Percentiles rank a stretch among this genome's conserved stretches.
Conservation (phyloP, 1,140 invertebrate genomes). For the Temnothorax longispinosus region DNA sequence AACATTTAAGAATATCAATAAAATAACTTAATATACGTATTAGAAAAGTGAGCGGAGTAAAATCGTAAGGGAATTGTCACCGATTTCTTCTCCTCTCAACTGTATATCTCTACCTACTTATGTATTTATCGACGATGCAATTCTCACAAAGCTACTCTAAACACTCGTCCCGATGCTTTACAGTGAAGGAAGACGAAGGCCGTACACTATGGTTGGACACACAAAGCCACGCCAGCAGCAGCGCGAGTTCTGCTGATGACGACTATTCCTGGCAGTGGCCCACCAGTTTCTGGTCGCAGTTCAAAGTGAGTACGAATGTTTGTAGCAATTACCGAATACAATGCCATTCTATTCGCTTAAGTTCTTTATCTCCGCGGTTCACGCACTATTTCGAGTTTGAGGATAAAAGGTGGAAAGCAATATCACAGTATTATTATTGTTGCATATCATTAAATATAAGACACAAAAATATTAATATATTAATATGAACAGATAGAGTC, state of each 20-base stretch:
- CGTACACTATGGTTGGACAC: slow-evolving; percentile 91
- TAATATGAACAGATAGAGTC: not conserved
- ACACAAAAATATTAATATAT: not conserved
- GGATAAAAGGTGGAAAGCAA: not conserved
- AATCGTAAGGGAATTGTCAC: not conserved
- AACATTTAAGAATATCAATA: not conserved
- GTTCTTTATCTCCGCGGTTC: not conserved
- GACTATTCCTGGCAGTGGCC: slow-evolving; percentile 90
- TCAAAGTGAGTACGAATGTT: slow-evolving; percentile 86
- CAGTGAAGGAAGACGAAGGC: slow-evolving; percentile 89
- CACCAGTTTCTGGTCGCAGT: slow-evolving; percentile 93
- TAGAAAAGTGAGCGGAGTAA: not conserved
- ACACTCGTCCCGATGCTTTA: slow-evolving; percentile 47
- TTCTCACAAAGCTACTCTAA: slow-evolving; percentile 5
- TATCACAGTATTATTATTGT: not conserved
- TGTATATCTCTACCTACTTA: not conserved
- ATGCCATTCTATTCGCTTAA: slow-evolving; percentile 20
- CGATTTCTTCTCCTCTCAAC: not conserved
- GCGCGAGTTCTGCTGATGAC: slow-evolving; percentile 87
- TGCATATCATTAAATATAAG: not conserved
- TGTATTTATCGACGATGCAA: slow-evolving; percentile 17
- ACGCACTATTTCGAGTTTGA: not conserved
- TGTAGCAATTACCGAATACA: slow-evolving; percentile 38
- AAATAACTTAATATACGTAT: not conserved
- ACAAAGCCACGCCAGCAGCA: slow-evolving; percentile 90